Conservation (phyloP, 1,140 invertebrate species). For the Cardiocondyla obscurior region DNA sequence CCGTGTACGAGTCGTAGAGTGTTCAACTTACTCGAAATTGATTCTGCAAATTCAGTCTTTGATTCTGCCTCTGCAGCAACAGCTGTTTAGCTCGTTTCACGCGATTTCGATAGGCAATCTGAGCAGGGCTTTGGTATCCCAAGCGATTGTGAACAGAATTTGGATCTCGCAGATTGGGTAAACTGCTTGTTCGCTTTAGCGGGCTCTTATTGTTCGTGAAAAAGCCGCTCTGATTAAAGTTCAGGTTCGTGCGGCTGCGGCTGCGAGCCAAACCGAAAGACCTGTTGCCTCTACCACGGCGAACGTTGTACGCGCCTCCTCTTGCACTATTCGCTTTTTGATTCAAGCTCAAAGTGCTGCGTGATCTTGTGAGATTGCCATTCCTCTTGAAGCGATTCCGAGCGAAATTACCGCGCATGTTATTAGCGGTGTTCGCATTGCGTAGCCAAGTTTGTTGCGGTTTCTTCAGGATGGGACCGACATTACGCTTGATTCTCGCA, state of each 20-base stretch:
- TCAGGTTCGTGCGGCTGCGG: conserved; percentile 76
- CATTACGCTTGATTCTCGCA: conserved; percentile 60
- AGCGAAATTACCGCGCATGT: conserved; percentile 70
- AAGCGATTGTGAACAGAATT: conserved; percentile 81
- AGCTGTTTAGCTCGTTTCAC: conserved; percentile 81
- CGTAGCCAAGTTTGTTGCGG: conserved; percentile 58
- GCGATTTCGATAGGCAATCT: conserved; percentile 81
- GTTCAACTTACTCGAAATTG: conserved; percentile 74
- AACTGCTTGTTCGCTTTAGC: conserved; percentile 77
- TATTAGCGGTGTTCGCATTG: conserved; percentile 41
- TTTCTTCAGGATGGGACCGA: conserved; percentile 56
- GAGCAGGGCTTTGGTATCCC: conserved; percentile 81
- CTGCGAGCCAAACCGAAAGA: conserved; percentile 73
- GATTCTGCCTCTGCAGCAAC: conserved; percentile 77
- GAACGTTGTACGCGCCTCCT: conserved; percentile 68
- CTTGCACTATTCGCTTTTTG: conserved; percentile 53
- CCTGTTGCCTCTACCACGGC: conserved; percentile 65
- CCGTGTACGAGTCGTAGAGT: no score
- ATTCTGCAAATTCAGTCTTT: conserved; percentile 75
- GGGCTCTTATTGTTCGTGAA: conserved; percentile 70
- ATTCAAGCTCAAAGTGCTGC: conserved; percentile 73
- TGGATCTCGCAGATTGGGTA: conserved; percentile 79
- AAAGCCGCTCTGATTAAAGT: conserved; percentile 70
- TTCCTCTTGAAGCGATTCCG: conserved; percentile 77
- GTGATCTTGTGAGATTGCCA: conserved; percentile 65